Base-by-base conservation (phyloP, 2,888 invertebrate species). In the Epistrophe grossulariae region DNA sequence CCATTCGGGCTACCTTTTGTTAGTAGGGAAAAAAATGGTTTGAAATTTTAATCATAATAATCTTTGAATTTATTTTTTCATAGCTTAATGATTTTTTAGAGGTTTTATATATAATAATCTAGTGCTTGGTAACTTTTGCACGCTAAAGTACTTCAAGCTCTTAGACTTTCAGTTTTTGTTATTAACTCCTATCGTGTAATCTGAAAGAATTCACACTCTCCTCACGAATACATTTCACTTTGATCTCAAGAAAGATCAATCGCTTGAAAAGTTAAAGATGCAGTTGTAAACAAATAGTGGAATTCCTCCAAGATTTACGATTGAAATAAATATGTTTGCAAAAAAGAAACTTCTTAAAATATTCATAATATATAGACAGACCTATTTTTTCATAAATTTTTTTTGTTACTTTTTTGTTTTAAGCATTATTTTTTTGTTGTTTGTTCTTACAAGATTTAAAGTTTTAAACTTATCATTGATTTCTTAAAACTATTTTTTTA, bases 391-490 rank as follows among this genome's bases (percentile, higher is more conserved):
- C n/a, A 24, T 35, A 40, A n/a, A 10, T 74, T 24, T 66, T 72
- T 15, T 74, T 28, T 66, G 68, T 50, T 59, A 17, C 60, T 19
- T 4, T 60, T 59, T 28, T 50, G 15, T 64, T 66, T 81, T 64
- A 85, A 81, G 78, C 78, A 72, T 50, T 79, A 28, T 57, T 76
- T 28, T 48, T 2, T 79, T 72, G 38, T 62, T n/a, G 19, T 45
- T 40, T 24, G 4, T 40, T 55, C 15, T 62, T 62, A 38, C 10
- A 10, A 50, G 1, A 68, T 31, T 72, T 57, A 52, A 78, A 74
- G 72, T 78, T 85, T 55, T 43, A 64, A 83, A 83, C 85, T 82
- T 68, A 57, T 74, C 60, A 71, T 19, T 45, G 10, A 60, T 66
- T 59, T 72, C 72, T 81, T 81, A 73, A 43, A 70, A 40, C 68